Base-by-base conservation (phyloP, 1,140 invertebrate genomes). In the Adelges cooleyi region DNA sequence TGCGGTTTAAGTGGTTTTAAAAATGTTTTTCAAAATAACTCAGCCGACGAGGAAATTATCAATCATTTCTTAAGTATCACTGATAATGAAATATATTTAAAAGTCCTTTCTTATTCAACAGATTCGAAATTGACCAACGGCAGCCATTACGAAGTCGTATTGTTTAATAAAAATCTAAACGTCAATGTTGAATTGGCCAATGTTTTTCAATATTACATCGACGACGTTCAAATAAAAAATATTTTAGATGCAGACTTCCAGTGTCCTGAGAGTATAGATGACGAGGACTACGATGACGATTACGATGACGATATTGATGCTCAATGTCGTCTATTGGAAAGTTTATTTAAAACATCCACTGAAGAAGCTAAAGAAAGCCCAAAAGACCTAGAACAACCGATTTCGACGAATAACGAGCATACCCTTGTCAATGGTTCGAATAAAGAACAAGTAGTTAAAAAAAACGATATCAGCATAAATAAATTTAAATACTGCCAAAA, bases 1-100 rank as follows among this genome's bases (percentile, higher is more conserved):
- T 62, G 56, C 22, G 44, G 27, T 9, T 62, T 62, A n/a, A 62
- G 56, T 48, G 56, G 56, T 2, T 62, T 48, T 48, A 62, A 62
- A 15, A 15, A 33, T 29, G 22, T 22, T 29, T 36, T 33, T 29
- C 4, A 20, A 15, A 20, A 10, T 5, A 25, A 62, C 46, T 10
- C 20, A 29, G 4, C 27, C 15, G 17, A 33, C 27, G 22, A 48
- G 8, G 11, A 33, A 6, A 46, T 62, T 48, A 33, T 17, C 46
- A 8, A 62, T 13, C 40, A 20, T 33, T 33, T 62, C 0, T 29
- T 62, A 3, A n/a, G 46, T 20, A n/a, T 62, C 20, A 62, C 56
- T 3, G 8, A 48, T 22, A 62, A 4, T 29, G 3, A 15, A 0
- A 29, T 62, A 6, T 9, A 22, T 48, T 62, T 62, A 48, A 48